Conservation (phyloP, 2,797 vertebrate species). For the Melanotaenia trifasciata region DNA sequence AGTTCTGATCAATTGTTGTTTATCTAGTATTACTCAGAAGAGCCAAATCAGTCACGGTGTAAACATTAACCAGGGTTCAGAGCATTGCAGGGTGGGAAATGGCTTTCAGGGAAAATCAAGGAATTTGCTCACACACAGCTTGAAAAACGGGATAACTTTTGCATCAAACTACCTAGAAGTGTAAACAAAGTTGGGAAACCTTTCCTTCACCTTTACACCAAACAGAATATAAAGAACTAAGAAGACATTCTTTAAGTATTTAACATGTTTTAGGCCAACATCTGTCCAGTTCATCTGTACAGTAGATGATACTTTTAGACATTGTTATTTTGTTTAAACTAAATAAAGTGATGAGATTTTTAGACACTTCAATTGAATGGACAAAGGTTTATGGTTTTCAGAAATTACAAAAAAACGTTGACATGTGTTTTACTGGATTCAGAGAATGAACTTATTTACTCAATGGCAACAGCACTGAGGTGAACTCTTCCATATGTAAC, state of each 20-base stretch:
- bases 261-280: too few relatives aligned
- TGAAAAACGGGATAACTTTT: slow-evolving; percentile 38
- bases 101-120: slow-evolving; percentile 52
- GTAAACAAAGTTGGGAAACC: slow-evolving; percentile 39
- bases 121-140: slow-evolving; percentile 37
- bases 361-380: not conserved
- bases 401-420: too few relatives aligned
- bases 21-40: slow-evolving; percentile 62
- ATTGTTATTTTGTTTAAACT: not conserved
- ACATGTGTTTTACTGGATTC: too few relatives aligned
- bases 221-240: slow-evolving; percentile 18
- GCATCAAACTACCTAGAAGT: slow-evolving; percentile 19
- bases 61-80: slow-evolving; percentile 67
- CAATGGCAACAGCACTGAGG: too few relatives aligned
- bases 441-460: too few relatives aligned
- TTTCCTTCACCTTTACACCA: slow-evolving; percentile 23
- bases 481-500: not conserved
- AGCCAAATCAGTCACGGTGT: slow-evolving; percentile 68
- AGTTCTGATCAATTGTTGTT: slow-evolving; percentile 70
- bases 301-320: not conserved
- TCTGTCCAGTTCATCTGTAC: not conserved
- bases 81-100: slow-evolving; percentile 55
- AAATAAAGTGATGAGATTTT: not conserved
- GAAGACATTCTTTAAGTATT: slow-evolving; percentile 23
- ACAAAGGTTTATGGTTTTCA: not conserved